A percentile compares a stretch with the other conserved stretches of the same genome.
Evolutionary conservation across 2,797 vertebrate species (phyloP).

Genomic region (Hephaestus fuliginosus): DNA sequence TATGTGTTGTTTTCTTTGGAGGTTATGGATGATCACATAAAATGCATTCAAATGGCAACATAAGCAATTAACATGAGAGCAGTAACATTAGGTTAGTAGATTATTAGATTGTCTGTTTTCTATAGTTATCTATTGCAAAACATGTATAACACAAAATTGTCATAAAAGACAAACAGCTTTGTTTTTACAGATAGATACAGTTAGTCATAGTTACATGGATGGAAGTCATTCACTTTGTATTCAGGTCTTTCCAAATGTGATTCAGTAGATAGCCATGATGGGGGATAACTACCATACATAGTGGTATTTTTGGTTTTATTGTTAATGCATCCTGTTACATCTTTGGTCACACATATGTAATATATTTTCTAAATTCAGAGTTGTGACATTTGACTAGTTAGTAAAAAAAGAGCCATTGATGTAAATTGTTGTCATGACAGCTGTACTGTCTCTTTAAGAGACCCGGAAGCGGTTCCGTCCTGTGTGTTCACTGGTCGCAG

Average conservation of each 20-base stretch:
- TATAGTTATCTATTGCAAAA: background rate
- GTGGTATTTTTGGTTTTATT: background rate
- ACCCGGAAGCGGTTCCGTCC: conserved; percentile 78
- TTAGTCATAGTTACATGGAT: background rate
- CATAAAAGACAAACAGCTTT: background rate
- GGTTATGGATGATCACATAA: background rate
- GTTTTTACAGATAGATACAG: background rate
- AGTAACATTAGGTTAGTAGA: no score
- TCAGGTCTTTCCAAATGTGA: background rate
- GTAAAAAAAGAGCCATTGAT: no score
- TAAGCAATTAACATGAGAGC: background rate
- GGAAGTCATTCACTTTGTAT: background rate
- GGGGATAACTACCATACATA: background rate
- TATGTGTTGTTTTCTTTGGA: no score
- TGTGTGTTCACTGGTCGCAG: conserved; percentile 28
- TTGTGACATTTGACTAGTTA: background rate
- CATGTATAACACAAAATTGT: background rate
- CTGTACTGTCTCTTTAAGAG: conserved; percentile 82
- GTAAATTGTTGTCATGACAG: background rate
- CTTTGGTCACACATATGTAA: background rate
- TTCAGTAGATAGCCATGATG: background rate
- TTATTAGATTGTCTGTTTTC: no score
- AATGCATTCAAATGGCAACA: background rate
- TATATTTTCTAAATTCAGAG: background rate
- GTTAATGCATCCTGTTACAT: background rate